phyloP scores from a whole-genome alignment of 53 echinoderm and acorn worm genomes.

The Zoroaster sp. region DNA sequence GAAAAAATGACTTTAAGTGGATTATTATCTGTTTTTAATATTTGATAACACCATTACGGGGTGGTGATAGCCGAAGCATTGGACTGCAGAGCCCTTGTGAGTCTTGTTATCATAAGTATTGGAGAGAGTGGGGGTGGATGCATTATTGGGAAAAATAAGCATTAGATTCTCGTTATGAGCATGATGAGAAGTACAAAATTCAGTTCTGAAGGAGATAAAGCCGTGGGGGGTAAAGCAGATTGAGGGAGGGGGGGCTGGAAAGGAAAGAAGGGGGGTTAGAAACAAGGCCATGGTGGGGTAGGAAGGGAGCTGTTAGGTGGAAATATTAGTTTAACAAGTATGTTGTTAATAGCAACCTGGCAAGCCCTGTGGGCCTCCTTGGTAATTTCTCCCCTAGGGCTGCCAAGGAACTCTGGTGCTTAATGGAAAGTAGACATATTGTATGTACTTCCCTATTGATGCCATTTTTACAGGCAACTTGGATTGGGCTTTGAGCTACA shows the following conservation, averaged over 20 bases:
- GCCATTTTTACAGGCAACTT: too few species aligned
- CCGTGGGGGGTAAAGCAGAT: background rate
- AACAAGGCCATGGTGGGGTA: background rate
- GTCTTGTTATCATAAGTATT: constrained; percentile 35
- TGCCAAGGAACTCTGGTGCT: too few species aligned
- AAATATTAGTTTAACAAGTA: background rate
- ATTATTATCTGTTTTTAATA: constrained; percentile 51
- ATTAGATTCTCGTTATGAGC: background rate
- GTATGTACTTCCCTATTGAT: too few species aligned
- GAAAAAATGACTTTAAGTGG: constrained; percentile 53
- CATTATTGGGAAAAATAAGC: background rate
- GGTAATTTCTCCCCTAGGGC: too few species aligned
- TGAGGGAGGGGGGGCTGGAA: background rate
- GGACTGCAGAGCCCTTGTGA: background rate
- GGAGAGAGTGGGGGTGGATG: background rate
- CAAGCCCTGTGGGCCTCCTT: too few species aligned
- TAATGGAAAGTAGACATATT: too few species aligned
- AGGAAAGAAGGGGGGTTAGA: background rate
- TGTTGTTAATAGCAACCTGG: too few species aligned
- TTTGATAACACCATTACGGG: constrained; percentile 48
- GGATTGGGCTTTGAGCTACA: too few species aligned
- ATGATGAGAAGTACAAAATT: background rate
- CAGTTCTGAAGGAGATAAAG: background rate
- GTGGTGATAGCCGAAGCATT: constrained; percentile 25
- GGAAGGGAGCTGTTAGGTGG: background rate